Evolutionary conservation across 2,113 vertebrate species (phyloP).

Genomic region (Pionites leucogaster): DNA sequence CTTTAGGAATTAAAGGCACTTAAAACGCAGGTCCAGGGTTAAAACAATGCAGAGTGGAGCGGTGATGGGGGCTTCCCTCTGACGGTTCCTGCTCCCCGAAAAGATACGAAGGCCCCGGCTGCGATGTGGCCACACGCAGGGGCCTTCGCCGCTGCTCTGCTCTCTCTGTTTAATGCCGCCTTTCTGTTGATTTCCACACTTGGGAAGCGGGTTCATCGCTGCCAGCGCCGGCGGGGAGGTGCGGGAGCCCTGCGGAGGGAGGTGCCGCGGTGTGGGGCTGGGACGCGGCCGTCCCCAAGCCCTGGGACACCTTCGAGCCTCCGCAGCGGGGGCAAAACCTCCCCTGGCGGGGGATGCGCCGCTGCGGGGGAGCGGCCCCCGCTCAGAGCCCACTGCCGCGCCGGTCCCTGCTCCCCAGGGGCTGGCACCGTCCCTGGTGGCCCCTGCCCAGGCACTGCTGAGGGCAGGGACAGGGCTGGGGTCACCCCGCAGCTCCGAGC

Average conservation of each 20-base stretch:
- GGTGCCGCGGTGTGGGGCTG: not conserved
- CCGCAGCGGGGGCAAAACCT: not conserved
- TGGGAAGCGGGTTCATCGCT: not conserved
- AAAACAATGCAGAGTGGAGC: not conserved
- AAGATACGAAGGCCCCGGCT: not conserved
- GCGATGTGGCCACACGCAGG: not conserved
- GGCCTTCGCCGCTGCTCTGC: not conserved
- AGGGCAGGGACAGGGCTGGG: not conserved
- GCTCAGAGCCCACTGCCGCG: fast-evolving
- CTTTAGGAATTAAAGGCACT: not conserved
- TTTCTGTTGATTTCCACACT: slow-evolving; percentile 6
- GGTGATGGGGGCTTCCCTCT: not conserved
- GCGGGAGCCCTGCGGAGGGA: not conserved
- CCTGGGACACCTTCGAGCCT: not conserved
- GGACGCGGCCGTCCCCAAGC: not conserved
- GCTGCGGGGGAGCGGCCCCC: not conserved
- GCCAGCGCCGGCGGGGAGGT: not conserved
- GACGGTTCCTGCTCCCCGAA: not conserved
- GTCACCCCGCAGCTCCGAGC: not conserved
- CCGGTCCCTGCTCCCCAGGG: not conserved
- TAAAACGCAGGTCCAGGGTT: not conserved
- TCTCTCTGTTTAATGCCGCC: not conserved
- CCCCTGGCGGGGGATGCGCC: not conserved
- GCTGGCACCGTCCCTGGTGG: not conserved
- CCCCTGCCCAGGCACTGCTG: not conserved